A percentile compares a stretch with the other conserved stretches of the same genome.
phyloP scores from a whole-genome alignment of 2,113 vertebrate genomes.

The Corythornis cristatus region DNA sequence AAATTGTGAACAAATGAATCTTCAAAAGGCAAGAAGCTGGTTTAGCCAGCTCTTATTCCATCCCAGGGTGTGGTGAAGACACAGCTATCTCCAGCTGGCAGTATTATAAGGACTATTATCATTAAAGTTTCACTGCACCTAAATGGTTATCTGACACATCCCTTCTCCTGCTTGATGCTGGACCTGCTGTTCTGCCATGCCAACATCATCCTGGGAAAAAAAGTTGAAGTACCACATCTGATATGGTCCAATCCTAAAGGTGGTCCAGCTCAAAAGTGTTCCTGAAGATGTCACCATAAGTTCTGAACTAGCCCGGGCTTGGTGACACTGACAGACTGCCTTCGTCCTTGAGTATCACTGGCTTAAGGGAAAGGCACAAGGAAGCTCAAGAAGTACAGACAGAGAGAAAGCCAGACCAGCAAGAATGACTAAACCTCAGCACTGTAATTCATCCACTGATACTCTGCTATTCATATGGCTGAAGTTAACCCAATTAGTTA shows the following conservation, averaged over 20 bases:
- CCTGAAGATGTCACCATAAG: neutral
- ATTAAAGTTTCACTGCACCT: neutral
- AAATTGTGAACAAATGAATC: neutral
- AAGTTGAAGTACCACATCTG: neutral
- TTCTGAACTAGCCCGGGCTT: neutral
- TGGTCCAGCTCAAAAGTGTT: neutral
- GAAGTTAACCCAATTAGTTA: neutral
- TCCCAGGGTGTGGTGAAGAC: slow-evolving; percentile 27
- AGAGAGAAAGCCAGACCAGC: neutral
- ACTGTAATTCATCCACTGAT: neutral
- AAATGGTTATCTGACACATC: neutral
- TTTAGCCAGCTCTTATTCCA: slow-evolving; percentile 20
- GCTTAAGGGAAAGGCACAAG: neutral
- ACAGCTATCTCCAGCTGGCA: slow-evolving; percentile 12
- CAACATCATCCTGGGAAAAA: neutral
- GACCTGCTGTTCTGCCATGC: neutral
- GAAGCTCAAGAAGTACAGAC: neutral
- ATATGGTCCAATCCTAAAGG: neutral
- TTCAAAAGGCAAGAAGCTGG: slow-evolving; percentile 43
- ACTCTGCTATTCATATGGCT: neutral
- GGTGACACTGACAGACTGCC: neutral
- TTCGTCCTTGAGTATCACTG: neutral
- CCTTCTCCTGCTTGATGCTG: neutral
- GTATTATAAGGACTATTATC: neutral
- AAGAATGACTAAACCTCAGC: neutral